Percentiles rank a stretch among this genome's conserved stretches.
These are phyloP conservation scores for Argyresthia albistria DNA, from an alignment of 2,888 invertebrate genomes.

Conservation along the genomic window DNA sequence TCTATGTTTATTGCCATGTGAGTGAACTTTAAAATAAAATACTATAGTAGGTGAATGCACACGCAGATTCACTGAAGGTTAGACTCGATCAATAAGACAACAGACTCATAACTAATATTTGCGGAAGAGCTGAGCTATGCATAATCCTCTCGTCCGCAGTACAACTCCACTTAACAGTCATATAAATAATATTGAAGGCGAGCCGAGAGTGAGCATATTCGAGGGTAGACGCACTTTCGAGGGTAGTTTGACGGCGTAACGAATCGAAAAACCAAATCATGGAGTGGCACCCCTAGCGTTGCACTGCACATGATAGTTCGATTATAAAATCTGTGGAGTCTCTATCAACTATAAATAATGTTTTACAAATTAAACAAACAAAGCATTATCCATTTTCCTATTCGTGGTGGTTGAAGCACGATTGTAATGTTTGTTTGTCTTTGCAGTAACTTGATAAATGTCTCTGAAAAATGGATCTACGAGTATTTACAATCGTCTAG, in stretches of 20 bases:
- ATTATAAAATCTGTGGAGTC: conserved; percentile 28
- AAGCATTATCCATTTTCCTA: neutral
- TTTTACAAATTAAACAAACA: neutral
- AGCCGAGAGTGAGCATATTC: conserved; percentile 57
- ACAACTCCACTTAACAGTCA: conserved; percentile 71
- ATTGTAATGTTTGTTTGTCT: no score
- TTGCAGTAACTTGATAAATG: no score
- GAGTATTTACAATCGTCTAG: no score
- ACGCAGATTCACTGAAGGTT: no score
- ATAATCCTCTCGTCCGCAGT: conserved; percentile 46
- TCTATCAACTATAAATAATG: neutral
- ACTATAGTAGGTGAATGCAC: no score
- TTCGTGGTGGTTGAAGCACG: neutral
- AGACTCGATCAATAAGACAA: conserved; percentile 14
- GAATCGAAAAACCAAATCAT: conserved; percentile 74
- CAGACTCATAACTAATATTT: conserved; percentile 66
- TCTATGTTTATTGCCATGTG: no score
- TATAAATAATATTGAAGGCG: conserved; percentile 72
- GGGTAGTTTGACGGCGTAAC: conserved; percentile 73
- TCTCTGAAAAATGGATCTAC: no score
- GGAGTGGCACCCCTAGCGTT: conserved; percentile 67
- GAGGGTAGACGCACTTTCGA: conserved; percentile 50
- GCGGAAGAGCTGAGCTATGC: conserved; percentile 65
- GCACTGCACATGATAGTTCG: conserved; percentile 67
- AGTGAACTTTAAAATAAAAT: no score